phyloP scores from a whole-genome alignment of 30 jellyfish, hydroid and myxozoan genomes.

The Aurelia sp. region DNA sequence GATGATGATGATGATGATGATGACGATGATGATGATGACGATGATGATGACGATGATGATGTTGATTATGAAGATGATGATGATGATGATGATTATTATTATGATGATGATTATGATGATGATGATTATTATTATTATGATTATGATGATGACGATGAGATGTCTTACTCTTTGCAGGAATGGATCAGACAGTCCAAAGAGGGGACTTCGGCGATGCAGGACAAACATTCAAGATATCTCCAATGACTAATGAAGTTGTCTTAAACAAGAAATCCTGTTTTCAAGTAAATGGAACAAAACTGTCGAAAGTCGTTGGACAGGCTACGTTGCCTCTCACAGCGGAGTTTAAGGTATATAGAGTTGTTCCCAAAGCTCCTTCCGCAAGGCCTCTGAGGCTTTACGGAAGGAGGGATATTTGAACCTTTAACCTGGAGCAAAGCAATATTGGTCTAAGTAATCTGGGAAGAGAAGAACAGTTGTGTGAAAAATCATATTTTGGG shows the following conservation, averaged over 20 bases:
- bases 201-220: slow-evolving; percentile 92
- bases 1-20: background rate
- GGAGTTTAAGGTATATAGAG: slow-evolving; percentile 43
- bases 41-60: slow-evolving; percentile 16
- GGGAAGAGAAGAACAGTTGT: too few species aligned
- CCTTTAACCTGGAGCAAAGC: too few species aligned
- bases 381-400: too few species aligned
- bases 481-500: too few species aligned
- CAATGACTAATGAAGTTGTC: slow-evolving; percentile 83
- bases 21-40: slow-evolving; percentile 16
- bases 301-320: slow-evolving; percentile 50
- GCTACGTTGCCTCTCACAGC: slow-evolving; percentile 75
- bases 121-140: too few species aligned
- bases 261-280: slow-evolving; percentile 75
- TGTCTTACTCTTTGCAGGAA: slow-evolving; percentile 17
- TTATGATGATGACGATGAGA: too few species aligned
- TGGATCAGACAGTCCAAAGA: slow-evolving; percentile 84
- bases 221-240: slow-evolving; percentile 79
- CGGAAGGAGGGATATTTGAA: too few species aligned
- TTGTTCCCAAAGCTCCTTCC: background rate
- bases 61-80: background rate
- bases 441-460: too few species aligned
- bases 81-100: slow-evolving; percentile 14
- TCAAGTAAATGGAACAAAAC: slow-evolving; percentile 77
- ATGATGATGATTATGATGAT: background rate